A percentile compares a stretch with the other conserved stretches of the same genome.
Conservation (phyloP, 2,888 invertebrate genomes). For the Linnaemya vulpina region DNA sequence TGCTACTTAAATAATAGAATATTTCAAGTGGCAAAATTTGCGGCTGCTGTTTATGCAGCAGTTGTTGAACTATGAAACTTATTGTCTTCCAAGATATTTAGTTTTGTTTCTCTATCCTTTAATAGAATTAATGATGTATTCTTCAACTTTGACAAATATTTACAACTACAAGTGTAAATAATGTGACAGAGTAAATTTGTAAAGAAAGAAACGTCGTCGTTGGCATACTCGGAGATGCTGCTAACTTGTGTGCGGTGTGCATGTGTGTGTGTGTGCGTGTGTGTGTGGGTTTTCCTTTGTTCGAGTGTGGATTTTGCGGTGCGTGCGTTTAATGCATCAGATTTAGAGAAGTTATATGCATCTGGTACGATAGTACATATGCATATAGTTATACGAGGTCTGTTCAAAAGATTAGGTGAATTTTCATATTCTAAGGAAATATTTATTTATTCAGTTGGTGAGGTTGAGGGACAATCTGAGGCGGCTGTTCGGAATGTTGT, state of each 20-base stretch:
- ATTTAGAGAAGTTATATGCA: too few relatives aligned
- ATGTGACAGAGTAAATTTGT: not conserved
- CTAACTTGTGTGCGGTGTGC: not conserved
- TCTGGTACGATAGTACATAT: too few relatives aligned
- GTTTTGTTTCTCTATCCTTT: constrained; percentile 35
- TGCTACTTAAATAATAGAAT: not conserved
- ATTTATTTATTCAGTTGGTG: too few relatives aligned
- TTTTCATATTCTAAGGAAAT: too few relatives aligned
- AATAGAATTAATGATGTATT: constrained; percentile 50
- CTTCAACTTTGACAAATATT: constrained; percentile 33
- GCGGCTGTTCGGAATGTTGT: too few relatives aligned
- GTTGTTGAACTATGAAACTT: constrained; percentile 30
- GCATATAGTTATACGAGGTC: too few relatives aligned
- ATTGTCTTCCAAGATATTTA: constrained; percentile 31
- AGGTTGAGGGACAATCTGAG: too few relatives aligned
- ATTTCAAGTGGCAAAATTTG: constrained; percentile 17
- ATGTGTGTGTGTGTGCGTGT: not conserved
- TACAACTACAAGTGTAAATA: constrained; percentile 30
- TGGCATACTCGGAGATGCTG: not conserved
- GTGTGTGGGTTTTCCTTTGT: not conserved
- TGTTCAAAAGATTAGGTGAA: too few relatives aligned
- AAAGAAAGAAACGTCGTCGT: constrained; percentile 22
- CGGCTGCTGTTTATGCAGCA: not conserved
- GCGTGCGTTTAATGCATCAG: not conserved
- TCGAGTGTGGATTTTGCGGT: not conserved